Base-by-base conservation (phyloP, 2,888 invertebrate genomes). In the Eristalis intricaria region DNA sequence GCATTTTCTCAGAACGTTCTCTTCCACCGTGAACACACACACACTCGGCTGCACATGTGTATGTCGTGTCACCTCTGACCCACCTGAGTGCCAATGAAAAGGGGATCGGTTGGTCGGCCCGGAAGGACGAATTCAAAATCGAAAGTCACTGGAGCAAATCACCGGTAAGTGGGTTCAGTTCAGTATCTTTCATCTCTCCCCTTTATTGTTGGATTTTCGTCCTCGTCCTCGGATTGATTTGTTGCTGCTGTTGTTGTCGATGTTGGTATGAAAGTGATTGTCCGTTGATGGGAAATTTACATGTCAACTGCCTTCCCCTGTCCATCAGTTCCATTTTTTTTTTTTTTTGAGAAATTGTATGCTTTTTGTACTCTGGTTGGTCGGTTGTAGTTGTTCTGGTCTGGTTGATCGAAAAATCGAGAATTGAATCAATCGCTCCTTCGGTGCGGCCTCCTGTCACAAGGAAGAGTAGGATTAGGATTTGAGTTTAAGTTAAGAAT, bases 221-320 rank as follows among this genome's bases (percentile, higher is more conserved):
- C 58, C 68, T 15, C 4, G 32, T 60, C 58, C 68, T 29, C 38
- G 32, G 73, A 76, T 76, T 87, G 87, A 76, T 84, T 40, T 19
- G 50, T 50, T 50, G 50, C 19, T 50, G 50, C 19, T 19, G 50
- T 50, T 50, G 50, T 19, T 50, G 19, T 19, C 19, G 68, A 26
- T 35, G 79, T 84, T 84, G 84, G 79, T 87, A 68, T 32, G 73
- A 87, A 76, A 87, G 80, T 80, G 22, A 87, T 86, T 87, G 84
- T 87, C 79, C 87, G 87, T 76, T 87, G 83, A 87, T 87, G 76
- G 76, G 84, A 87, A 87, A 87, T 87, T 87, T 87, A 79, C 87
- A 87, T 87, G 79, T 68, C 79, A 84, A 87, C 60, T 60, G 60
- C 26, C 60, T 15, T 60, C 60, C 60, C 50, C 50, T 50, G 50